Base-by-base conservation (phyloP, 2,797 vertebrate genomes). In the Rhinogobio ventralis region DNA sequence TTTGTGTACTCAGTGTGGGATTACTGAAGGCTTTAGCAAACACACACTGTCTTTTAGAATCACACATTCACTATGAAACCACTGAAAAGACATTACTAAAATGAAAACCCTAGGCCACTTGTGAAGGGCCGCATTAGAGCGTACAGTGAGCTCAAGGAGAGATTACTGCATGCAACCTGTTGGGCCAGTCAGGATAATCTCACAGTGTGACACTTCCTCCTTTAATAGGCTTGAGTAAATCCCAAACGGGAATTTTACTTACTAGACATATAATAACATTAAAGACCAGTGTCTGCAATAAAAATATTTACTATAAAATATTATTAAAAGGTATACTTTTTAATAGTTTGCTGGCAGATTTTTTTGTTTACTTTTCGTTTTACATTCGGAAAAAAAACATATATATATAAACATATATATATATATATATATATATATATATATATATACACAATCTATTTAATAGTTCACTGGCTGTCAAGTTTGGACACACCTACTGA, bases 221-320 rank as follows among this genome's bases (percentile, higher is more conserved):
- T 72, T 72, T 81, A 81, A 81, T 62, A 62, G 39, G 80, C 80
- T 62, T 49, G 25, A 46, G 68, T 28, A 62, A 62, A 82, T 73
- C 79, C 62, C 28, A 46, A 33, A 30, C 3, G 0, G 1, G 10
- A 20, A 76, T 57, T 57, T 76, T 45, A 62, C 9, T 20, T 45
- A 60, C 30, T 30, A 17, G 20, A 57, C 79, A 69, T 69, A 30
- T 14, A 57, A 81, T 10, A 0, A 57, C 23, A 60, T 60, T 60
- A 57, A 55, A 55, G 6, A 36, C 15, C 23, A 28, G 2, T 25
- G 13, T 17, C 33, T 57, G 39, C 7, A 39, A 17, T 15, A 15
- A 1, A 30, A 30, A 46, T 25, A 33, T n/a, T n/a, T n/a, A n/a
- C n/a, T n/a, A n/a, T 39, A 39, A 39, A 39, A 39, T 7, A 39